A percentile compares a stretch with the other conserved stretches of the same genome.
Conservation (phyloP, 2,888 invertebrate genomes). For the Drosophila birchii region DNA sequence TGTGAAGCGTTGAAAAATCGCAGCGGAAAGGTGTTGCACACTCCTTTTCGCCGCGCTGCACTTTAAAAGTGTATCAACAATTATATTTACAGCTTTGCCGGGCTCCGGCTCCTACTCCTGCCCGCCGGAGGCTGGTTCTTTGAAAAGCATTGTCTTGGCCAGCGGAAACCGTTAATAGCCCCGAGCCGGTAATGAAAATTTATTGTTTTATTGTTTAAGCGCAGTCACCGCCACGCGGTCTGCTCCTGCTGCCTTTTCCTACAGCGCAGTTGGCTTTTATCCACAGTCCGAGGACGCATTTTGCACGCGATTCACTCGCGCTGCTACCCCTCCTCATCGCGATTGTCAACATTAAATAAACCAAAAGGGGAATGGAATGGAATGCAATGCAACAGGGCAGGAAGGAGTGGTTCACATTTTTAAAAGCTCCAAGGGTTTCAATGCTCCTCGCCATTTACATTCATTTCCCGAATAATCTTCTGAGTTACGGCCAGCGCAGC, state of each 20-base stretch:
- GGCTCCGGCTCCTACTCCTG: neutral
- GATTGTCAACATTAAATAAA: slow-evolving; percentile 59
- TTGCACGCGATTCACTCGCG: slow-evolving; percentile 45
- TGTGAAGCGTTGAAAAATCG: slow-evolving; percentile 15
- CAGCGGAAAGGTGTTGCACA: slow-evolving; percentile 45
- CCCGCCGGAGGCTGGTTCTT: slow-evolving; percentile 31
- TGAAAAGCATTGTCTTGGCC: slow-evolving; percentile 61
- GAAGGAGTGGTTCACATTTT: slow-evolving; percentile 42
- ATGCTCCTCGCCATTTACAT: slow-evolving; percentile 72
- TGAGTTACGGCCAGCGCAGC: slow-evolving; percentile 31
- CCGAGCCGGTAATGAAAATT: slow-evolving; percentile 79
- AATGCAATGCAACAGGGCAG: slow-evolving; percentile 32
- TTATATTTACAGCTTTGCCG: slow-evolving; percentile 55
- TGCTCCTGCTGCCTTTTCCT: slow-evolving; percentile 12
- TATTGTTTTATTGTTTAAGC: slow-evolving; percentile 79
- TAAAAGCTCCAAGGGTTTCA: slow-evolving; percentile 65
- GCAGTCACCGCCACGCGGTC: slow-evolving; percentile 44
- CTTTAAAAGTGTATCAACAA: slow-evolving; percentile 63
- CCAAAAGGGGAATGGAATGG: slow-evolving; percentile 3
- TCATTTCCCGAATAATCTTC: slow-evolving; percentile 52
- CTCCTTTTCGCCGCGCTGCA: slow-evolving; percentile 51
- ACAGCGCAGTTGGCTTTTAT: slow-evolving; percentile 18
- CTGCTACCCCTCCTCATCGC: slow-evolving; percentile 31
- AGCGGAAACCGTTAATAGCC: slow-evolving; percentile 74
- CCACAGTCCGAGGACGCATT: slow-evolving; percentile 49